A percentile compares a stretch with the other conserved stretches of the same genome.
Conservation (phyloP, 2,888 invertebrate genomes). For the Toxonevra muliebris region DNA sequence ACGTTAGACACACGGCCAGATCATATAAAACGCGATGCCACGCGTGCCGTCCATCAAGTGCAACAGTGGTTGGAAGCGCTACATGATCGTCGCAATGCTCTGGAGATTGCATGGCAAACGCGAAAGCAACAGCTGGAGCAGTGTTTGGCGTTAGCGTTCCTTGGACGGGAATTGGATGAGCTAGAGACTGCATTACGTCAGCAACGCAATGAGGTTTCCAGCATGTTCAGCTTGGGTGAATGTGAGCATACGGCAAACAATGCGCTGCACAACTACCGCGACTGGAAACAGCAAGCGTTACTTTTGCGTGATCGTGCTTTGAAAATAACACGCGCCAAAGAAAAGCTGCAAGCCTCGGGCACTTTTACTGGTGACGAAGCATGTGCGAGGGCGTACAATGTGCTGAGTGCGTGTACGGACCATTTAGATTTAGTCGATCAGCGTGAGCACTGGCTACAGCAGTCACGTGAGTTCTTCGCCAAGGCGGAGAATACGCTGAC, state of each 20-base stretch:
- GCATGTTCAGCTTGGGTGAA: slow-evolving; percentile 71
- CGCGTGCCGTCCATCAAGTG: slow-evolving; percentile 71
- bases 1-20: slow-evolving; percentile 80
- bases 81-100: slow-evolving; percentile 76
- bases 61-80: slow-evolving; percentile 79
- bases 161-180: slow-evolving; percentile 76
- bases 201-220: slow-evolving; percentile 68
- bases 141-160: slow-evolving; percentile 76
- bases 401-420: slow-evolving; percentile 74
- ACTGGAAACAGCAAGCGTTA: slow-evolving; percentile 76
- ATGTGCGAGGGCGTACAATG: slow-evolving; percentile 72
- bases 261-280: slow-evolving; percentile 74
- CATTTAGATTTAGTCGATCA: slow-evolving; percentile 77
- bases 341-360: slow-evolving; percentile 76
- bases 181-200: slow-evolving; percentile 71
- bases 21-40: slow-evolving; percentile 68
- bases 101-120: slow-evolving; percentile 75
- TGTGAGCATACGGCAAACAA: slow-evolving; percentile 75
- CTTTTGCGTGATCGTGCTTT: slow-evolving; percentile 79
- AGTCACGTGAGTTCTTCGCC: slow-evolving; percentile 77
- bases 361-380: slow-evolving; percentile 77
- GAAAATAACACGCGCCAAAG: slow-evolving; percentile 80
- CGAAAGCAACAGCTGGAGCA: slow-evolving; percentile 81
- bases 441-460: slow-evolving; percentile 73
- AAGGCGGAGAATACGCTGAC: slow-evolving; percentile 76